Percentiles rank a stretch among this genome's conserved stretches.
Evolutionary conservation across 2,888 invertebrate genomes (phyloP).

Genomic region (Aethes cnicana): DNA sequence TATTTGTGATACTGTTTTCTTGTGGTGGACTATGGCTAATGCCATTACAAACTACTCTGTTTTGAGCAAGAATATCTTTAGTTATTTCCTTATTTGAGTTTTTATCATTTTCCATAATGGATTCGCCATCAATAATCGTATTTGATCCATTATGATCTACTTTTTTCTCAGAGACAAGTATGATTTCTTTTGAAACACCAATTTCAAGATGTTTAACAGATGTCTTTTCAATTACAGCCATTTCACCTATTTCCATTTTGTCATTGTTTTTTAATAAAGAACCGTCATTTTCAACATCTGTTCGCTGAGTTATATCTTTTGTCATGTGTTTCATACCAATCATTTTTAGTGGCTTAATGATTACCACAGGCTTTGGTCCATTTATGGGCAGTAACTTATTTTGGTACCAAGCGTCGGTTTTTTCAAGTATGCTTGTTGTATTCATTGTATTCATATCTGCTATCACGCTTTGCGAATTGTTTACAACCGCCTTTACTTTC

Average conservation of each 20-base stretch:
- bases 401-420: neutral
- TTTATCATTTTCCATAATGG: neutral
- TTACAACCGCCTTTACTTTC: too few species aligned
- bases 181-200: too few species aligned
- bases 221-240: too few species aligned
- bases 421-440: neutral
- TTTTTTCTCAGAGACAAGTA: too few species aligned
- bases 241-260: neutral
- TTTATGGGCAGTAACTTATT: neutral
- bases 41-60: neutral
- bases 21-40: neutral
- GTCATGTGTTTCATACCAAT: neutral
- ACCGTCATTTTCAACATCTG: neutral
- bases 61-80: neutral
- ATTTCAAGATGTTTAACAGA: too few species aligned
- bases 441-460: too few species aligned
- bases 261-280: neutral
- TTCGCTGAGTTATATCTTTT: neutral
- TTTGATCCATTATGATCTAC: too few species aligned
- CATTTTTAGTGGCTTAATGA: slow-evolving; percentile 13
- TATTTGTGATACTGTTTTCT: neutral
- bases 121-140: too few species aligned
- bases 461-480: too few species aligned
- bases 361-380: slow-evolving; percentile 4
- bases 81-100: neutral